These are phyloP conservation scores for Perca fluviatilis DNA, from an alignment of 2,113 vertebrate genomes.

Conservation along the genomic window DNA sequence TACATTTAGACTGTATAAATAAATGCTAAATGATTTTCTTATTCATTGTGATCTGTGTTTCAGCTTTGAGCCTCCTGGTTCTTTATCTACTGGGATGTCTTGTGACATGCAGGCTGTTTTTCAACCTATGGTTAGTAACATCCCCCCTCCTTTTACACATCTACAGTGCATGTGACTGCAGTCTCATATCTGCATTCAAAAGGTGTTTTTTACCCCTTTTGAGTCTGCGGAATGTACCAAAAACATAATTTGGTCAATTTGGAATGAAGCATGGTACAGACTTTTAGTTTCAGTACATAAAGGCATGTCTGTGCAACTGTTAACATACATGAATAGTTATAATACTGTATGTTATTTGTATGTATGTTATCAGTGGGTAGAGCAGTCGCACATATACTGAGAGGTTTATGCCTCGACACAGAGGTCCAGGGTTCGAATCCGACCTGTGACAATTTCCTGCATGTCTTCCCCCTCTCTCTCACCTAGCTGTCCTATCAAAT, in stretches of 20 bases:
- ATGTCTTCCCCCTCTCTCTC: too few species aligned
- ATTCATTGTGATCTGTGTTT: constrained; percentile 40
- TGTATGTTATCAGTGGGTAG: too few species aligned
- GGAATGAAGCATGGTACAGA: background rate
- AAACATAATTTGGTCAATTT: background rate
- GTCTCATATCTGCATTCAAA: background rate
- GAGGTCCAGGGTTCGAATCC: too few species aligned
- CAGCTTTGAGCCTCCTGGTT: constrained; percentile 91
- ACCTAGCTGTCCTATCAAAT: too few species aligned
- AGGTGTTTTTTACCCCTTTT: background rate
- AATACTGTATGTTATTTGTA: background rate
- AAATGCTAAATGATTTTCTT: background rate
- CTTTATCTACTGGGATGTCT: constrained; percentile 91
- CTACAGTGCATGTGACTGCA: background rate
- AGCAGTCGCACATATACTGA: too few species aligned
- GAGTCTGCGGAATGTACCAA: background rate
- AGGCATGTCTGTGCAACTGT: background rate
- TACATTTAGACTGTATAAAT: background rate
- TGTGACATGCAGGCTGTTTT: constrained; percentile 89
- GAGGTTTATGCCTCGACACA: too few species aligned
- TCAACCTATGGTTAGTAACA: constrained; percentile 89
- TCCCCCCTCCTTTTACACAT: background rate
- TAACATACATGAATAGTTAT: background rate
- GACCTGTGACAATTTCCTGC: too few species aligned
- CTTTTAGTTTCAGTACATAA: background rate